Evolutionary conservation across 2,888 invertebrate genomes (phyloP), one percentile per base, ranked within the genome.

Genomic region (Pyrochroa serraticornis): DNA sequence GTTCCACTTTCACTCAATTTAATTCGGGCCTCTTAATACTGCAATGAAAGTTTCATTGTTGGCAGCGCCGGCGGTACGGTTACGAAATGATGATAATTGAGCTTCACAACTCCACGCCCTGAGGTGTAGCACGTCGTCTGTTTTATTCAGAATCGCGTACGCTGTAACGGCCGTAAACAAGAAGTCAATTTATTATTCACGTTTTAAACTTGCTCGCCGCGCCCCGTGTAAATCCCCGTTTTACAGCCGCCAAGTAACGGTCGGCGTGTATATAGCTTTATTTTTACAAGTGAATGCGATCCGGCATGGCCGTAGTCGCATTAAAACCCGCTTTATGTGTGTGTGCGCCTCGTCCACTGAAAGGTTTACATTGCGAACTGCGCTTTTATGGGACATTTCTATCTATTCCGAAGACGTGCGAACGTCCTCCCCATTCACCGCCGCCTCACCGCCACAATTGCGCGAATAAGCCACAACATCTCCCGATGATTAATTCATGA

Each of bases 401-500:
- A 69, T 70, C 66, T 68, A 69, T 70, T 69, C 66, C 38, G 62
- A 68, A 69, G 69, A 69, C 68, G 69, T 70, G 69, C 65, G 59
- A 63, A 66, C 32, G 50, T 43, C 39, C 43, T 52, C 42, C 32
- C 50, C 32, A 49, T 32, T 41, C 50, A 38, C 45, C 58, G 47
- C 51, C 45, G 37, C 42, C 30, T 42, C 60, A 50, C 34, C 50
- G 48, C 51, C 59, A 62, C 62, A 62, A 59, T 62, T 62, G 62
- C 65, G 58, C 64, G 72, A 74, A 73, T 75, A 73, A 75, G 73
- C 75, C 75, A 73, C 75, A 77, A 75, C 76, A 77, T 74, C 75
- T 73, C 71, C 64, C 68, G 72, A 77, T 77, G 77, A 77, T 76
- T 77, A 77, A 77, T 77, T 76, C 77, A 77, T 77, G 77, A 77